A percentile compares a stretch with the other conserved stretches of the same genome.
Evolutionary conservation across 2,113 vertebrate genomes (phyloP).

Genomic region (Brachyhypopomus occidentalis): DNA sequence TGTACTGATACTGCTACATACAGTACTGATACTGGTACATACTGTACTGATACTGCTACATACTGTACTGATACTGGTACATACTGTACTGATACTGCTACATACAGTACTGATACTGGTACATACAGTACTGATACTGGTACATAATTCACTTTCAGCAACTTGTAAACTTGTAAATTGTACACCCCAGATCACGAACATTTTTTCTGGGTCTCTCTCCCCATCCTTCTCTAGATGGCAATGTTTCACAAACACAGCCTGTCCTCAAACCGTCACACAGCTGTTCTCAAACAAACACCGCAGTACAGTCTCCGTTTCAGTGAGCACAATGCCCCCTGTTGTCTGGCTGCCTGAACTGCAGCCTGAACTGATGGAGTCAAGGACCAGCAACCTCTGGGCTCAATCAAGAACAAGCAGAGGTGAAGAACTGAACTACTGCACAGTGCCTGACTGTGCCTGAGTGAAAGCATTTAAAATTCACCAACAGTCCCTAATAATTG

Average conservation of each 20-base stretch:
- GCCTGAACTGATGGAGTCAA: not conserved
- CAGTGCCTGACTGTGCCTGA: not conserved
- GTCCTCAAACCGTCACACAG: constrained; percentile 18
- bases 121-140: too few relatives aligned
- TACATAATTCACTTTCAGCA: not conserved
- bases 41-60: too few relatives aligned
- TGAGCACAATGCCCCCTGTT: constrained; percentile 63
- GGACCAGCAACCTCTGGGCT: not conserved
- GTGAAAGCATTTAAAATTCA: not conserved
- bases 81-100: too few relatives aligned
- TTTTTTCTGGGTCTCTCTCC: not conserved
- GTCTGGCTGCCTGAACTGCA: constrained; percentile 46
- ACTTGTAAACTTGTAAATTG: not conserved
- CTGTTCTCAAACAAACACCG: not conserved
- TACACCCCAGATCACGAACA: not conserved
- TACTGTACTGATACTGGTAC: too few relatives aligned
- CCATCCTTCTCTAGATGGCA: constrained; percentile 33
- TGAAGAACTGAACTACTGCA: not conserved
- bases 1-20: too few relatives aligned
- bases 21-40: too few relatives aligned
- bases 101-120: too few relatives aligned
- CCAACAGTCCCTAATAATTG: not conserved
- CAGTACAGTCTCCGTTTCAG: not conserved
- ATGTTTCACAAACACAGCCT: constrained; percentile 31
- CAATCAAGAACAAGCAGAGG: constrained; percentile 11